These are phyloP conservation scores for Temnopleurus reevesii DNA, from an alignment of 53 echinoderm and acorn worm species.

Conservation along the genomic window DNA sequence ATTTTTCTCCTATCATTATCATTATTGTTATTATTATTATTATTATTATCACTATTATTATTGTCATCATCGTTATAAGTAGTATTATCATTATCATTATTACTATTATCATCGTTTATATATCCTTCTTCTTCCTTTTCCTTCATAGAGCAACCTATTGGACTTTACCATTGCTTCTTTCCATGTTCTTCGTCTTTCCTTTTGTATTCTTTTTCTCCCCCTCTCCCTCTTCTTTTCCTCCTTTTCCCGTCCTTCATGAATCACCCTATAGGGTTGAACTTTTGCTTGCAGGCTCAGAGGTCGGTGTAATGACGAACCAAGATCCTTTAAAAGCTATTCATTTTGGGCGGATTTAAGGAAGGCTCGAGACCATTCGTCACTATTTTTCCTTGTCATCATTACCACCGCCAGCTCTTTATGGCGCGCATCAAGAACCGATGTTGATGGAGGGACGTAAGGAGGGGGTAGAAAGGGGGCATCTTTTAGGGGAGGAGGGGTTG, in stretches of 20 bases:
- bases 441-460: neutral
- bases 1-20: no score
- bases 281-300: constrained; percentile 20
- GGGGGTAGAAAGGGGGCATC: neutral
- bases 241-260: neutral
- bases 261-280: constrained; percentile 17
- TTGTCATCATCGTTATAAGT: no score
- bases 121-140: no score
- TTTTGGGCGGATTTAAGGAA: constrained; percentile 47
- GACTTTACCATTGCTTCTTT: no score
- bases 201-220: no score
- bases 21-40: no score
- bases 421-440: neutral
- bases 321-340: constrained; percentile 60
- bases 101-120: no score
- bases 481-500: no score
- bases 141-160: no score
- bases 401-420: constrained; percentile 1
- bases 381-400: constrained; percentile 39
- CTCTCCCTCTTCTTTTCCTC: no score
- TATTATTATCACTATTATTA: no score
- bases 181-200: neutral
- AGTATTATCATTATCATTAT: no score
- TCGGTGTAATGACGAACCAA: constrained; percentile 13
- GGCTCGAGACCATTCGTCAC: constrained; percentile 45